Base-by-base conservation (phyloP, 2,888 invertebrate genomes). In the Lapara coniferarum region DNA sequence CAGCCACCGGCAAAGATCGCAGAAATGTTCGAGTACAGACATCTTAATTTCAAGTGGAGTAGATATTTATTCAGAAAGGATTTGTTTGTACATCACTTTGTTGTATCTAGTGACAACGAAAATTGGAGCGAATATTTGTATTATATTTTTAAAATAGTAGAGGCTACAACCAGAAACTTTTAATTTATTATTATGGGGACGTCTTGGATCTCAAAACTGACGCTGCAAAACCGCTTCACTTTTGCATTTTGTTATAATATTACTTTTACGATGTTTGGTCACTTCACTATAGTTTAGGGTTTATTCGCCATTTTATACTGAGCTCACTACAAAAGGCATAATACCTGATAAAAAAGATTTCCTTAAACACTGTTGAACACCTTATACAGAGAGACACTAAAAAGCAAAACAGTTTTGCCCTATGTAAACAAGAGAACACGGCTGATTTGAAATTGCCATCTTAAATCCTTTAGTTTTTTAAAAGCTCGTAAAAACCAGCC, bases 401-500 rank as follows among this genome's bases (percentile, higher is more conserved):
- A 51, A n/a, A 16, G 8, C 53, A 16, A 53, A 16, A 10, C n/a
- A 55, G 19, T 49, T 49, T 49, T 49, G 10, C 63, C 6, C 19
- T 19, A 19, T 46, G 19, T 7, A 46, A 63, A 57, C 46, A 63
- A 63, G 19, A 46, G 49, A 19, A 63, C 59, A 59, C 46, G n/a
- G 13, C 63, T 19, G 63, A 63, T 63, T 63, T 16, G 19, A 63
- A 63, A 63, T 63, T 63, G 63, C 63, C 49, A 13, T 49, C 49
- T 63, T 63, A 63, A 63, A 63, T 49, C 63, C 63, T 63, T 63
- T 63, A 63, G 63, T 63, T 63, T 63, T 63, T 63, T 49, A 63
- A 63, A 49, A 63, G 67, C 46, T 63, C 63, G 37, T 66, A 66
- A 56, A 69, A 66, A 16, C 44, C 70, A 68, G 67, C 68, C 71